A percentile compares a stretch with the other conserved stretches of the same genome.
Evolutionary conservation across 2,113 vertebrate genomes (phyloP).

Genomic region (Empidonax traillii): DNA sequence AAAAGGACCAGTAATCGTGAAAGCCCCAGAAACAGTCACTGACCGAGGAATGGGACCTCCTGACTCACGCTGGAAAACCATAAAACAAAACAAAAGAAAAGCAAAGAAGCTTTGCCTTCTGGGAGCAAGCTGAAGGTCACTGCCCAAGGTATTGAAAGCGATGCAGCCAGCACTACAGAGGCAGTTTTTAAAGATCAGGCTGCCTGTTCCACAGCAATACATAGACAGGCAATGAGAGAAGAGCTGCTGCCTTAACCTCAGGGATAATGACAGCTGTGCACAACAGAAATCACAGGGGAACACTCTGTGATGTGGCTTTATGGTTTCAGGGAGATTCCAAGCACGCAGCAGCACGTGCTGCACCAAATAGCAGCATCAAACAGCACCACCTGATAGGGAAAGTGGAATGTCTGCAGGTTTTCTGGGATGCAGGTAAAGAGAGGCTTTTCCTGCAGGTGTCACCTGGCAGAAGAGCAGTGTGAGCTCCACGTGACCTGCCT

Average conservation of each 20-base stretch:
- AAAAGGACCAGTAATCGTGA: neutral
- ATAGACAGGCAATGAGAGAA: neutral
- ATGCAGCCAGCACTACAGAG: neutral
- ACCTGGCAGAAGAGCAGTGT: neutral
- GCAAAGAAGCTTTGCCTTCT: neutral
- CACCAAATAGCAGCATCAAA: too few relatives aligned
- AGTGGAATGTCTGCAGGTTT: neutral
- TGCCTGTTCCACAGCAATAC: neutral
- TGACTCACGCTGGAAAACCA: neutral
- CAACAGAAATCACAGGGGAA: neutral
- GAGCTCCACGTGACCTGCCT: accelerated
- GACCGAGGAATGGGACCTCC: neutral
- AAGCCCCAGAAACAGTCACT: neutral
- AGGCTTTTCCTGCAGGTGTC: neutral
- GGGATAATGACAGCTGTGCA: neutral
- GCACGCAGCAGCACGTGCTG: accelerated
- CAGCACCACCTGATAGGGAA: neutral
- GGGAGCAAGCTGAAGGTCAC: neutral
- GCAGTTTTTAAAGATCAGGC: neutral
- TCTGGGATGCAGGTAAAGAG: neutral
- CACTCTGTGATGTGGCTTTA: neutral
- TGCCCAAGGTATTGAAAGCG: neutral
- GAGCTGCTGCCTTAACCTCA: neutral
- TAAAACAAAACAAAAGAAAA: neutral
- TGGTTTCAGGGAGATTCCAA: neutral